phyloP scores from a whole-genome alignment of 2,888 invertebrate genomes.

The Galeopsomyia nigrocyanea region DNA sequence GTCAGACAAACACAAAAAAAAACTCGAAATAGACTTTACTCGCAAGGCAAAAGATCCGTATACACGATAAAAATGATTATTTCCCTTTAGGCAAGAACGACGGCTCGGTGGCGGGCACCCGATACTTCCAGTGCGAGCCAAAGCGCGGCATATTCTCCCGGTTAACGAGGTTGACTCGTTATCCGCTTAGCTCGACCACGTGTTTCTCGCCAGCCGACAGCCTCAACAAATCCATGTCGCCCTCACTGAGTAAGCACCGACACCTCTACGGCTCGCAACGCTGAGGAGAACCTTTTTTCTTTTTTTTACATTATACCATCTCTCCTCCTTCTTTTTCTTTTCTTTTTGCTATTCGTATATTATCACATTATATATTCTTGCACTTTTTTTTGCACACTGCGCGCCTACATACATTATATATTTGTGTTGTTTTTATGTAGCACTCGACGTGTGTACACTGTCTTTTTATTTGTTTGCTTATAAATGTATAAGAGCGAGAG shows the following conservation, averaged over 20 bases:
- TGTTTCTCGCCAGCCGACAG: constrained; percentile 65
- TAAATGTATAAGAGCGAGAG: background rate
- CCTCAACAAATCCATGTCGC: constrained; percentile 66
- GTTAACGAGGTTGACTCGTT: constrained; percentile 85
- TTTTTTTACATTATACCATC: background rate
- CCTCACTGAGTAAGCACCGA: constrained; percentile 64
- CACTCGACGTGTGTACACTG: background rate
- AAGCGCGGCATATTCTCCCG: constrained; percentile 95
- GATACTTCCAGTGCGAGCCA: constrained; percentile 94
- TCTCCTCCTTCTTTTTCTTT: background rate
- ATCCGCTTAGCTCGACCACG: constrained; percentile 69
- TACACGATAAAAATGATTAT: no score
- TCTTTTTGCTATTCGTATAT: background rate
- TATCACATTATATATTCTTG: background rate
- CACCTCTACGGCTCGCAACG: constrained; percentile 34
- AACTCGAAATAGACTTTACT: constrained; percentile 6
- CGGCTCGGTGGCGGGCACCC: constrained; percentile 91
- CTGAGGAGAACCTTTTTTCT: constrained; percentile 5
- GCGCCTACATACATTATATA: constrained; percentile 4
- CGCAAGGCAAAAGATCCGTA: no score
- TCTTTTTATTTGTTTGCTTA: background rate
- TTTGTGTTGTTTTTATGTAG: background rate
- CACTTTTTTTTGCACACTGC: background rate
- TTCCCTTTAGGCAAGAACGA: constrained; percentile 89
- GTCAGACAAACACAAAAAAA: constrained; percentile 17